Evolutionary conservation across 2,888 invertebrate species (phyloP).

Genomic region (Tipula vernalis): DNA sequence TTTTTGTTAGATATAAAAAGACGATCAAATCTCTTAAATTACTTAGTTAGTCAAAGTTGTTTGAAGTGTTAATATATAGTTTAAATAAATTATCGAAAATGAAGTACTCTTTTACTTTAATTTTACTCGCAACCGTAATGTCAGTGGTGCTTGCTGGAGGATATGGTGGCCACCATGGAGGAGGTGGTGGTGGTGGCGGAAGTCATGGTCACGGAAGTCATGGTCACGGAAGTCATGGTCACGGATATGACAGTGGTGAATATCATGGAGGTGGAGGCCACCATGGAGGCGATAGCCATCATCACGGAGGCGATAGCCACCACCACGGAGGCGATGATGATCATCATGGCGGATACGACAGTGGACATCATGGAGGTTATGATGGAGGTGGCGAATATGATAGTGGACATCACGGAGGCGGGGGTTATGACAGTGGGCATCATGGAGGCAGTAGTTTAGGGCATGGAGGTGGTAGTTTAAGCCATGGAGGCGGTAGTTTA

Average conservation of each 20-base stretch:
- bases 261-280: no score
- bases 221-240: neutral
- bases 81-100: neutral
- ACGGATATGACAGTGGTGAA: neutral
- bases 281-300: no score
- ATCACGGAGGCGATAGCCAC: neutral
- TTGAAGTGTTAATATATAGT: neutral
- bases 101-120: neutral
- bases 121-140: neutral
- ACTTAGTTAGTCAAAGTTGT: neutral
- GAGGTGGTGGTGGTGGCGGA: neutral
- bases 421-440: neutral
- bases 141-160: neutral
- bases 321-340: neutral
- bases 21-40: neutral
- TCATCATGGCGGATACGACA: neutral
- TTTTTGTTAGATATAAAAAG: neutral
- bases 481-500: no score
- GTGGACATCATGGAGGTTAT: neutral
- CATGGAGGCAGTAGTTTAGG: no score
- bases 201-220: neutral
- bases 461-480: no score
- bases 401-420: neutral
- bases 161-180: neutral
- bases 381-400: neutral